These are phyloP conservation scores for Oncorhynchus mykiss DNA, from an alignment of 2,113 vertebrate genomes.

Conservation along the genomic window DNA sequence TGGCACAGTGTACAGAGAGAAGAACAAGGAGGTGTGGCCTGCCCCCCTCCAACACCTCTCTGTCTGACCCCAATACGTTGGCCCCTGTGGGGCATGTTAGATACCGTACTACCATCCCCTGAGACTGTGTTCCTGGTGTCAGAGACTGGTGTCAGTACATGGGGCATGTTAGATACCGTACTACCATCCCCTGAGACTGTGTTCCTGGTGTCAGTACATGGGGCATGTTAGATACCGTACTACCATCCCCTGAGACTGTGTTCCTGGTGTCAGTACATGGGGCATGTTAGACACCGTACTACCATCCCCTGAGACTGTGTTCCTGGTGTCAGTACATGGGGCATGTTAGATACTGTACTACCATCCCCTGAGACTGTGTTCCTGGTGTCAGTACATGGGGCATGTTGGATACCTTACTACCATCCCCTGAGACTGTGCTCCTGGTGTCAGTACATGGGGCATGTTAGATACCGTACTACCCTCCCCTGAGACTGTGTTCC, in stretches of 20 bases:
- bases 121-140: constrained; percentile 59
- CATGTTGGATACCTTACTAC: neutral
- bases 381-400: constrained; percentile 38
- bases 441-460: constrained; percentile 57
- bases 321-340: constrained; percentile 60
- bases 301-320: constrained; percentile 34
- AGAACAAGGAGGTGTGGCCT: constrained; percentile 33
- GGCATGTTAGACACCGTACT: neutral
- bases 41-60: constrained; percentile 24
- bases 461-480: constrained; percentile 24
- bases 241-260: constrained; percentile 57
- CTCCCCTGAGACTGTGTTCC: constrained; percentile 60
- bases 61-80: constrained; percentile 20
- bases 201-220: constrained; percentile 56
- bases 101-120: constrained; percentile 28
- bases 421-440: constrained; percentile 59
- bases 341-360: constrained; percentile 31
- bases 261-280: constrained; percentile 58
- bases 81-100: constrained; percentile 66
- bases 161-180: constrained; percentile 50
- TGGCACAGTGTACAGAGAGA: constrained; percentile 32
- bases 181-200: constrained; percentile 56
- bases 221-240: constrained; percentile 45
- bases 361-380: constrained; percentile 59
- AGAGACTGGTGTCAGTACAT: constrained; percentile 12